These are phyloP conservation scores for Hylomyscus alleni DNA, from an alignment of 2,797 vertebrate species.

Conservation along the genomic window DNA sequence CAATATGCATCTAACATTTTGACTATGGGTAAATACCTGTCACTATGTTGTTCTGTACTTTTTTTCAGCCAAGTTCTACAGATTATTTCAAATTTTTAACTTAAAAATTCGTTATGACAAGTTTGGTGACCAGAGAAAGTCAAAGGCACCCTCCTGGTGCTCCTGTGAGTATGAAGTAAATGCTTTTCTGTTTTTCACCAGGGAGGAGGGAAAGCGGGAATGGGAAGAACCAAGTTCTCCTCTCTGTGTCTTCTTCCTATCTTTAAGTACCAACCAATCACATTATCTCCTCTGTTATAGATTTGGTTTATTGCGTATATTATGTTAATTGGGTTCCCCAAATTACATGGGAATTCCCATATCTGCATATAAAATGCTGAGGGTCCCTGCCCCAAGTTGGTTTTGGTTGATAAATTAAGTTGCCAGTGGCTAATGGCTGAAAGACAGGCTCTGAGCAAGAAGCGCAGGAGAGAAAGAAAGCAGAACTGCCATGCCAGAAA, in stretches of 20 bases:
- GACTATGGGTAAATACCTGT: background rate
- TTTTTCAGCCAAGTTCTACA: slow-evolving; percentile 12
- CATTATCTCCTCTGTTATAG: background rate
- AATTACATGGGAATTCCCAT: background rate
- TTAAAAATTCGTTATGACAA: slow-evolving; percentile 25
- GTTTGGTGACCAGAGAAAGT: background rate
- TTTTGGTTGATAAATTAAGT: background rate
- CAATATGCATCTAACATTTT: slow-evolving; percentile 4
- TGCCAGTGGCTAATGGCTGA: background rate
- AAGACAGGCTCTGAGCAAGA: background rate
- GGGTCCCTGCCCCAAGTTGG: background rate
- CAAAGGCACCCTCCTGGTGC: background rate
- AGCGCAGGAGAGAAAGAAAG: background rate
- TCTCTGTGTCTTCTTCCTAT: background rate
- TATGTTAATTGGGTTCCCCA: background rate
- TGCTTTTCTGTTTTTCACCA: background rate
- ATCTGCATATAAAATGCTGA: background rate
- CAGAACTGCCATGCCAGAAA: background rate
- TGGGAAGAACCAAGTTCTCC: slow-evolving; percentile 21
- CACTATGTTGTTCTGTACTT: slow-evolving; percentile 28
- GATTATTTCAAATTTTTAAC: background rate
- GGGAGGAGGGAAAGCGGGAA: background rate
- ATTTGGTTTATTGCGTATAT: background rate
- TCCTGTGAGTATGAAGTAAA: background rate
- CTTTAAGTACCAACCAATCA: background rate